phyloP scores from a whole-genome alignment of 2,113 vertebrate species.

The Centropristis striata region DNA sequence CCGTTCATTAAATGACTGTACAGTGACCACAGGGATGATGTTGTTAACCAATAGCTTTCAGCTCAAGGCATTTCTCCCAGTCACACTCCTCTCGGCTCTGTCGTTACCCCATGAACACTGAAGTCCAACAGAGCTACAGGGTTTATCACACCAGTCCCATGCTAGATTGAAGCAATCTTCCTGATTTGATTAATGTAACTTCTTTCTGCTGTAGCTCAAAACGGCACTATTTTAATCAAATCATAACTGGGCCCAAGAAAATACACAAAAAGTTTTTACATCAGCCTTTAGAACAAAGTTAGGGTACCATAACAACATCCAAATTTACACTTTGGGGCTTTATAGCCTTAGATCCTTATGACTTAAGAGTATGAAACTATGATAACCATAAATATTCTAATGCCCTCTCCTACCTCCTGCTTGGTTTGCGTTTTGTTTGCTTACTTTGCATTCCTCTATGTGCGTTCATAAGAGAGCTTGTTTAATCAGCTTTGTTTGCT shows the following conservation, averaged over 20 bases:
- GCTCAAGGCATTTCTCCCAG: background rate
- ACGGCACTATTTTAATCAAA: background rate
- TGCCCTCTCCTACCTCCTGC: slow-evolving; percentile 63
- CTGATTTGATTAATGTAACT: slow-evolving; percentile 30
- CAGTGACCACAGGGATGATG: background rate
- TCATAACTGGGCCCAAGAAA: background rate
- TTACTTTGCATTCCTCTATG: slow-evolving; percentile 80
- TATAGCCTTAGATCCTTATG: slow-evolving; percentile 3
- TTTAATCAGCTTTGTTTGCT: slow-evolving; percentile 76
- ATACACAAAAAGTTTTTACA: background rate
- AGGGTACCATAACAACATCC: background rate
- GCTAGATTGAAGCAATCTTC: slow-evolving; percentile 3
- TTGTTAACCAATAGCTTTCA: background rate
- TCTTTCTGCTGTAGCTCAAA: slow-evolving; percentile 3
- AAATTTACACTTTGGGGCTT: slow-evolving; percentile 25
- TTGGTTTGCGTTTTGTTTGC: slow-evolving; percentile 74
- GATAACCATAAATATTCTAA: slow-evolving; percentile 68
- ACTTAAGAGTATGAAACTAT: slow-evolving; percentile 34
- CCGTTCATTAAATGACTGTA: background rate
- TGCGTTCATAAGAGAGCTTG: slow-evolving; percentile 68
- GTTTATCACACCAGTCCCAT: slow-evolving; percentile 15
- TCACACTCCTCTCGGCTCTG: background rate
- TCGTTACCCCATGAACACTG: background rate
- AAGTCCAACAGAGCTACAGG: background rate
- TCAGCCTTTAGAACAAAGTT: slow-evolving; percentile 17